Conservation (phyloP, 2,113 vertebrate genomes). For the Sciurus niger region DNA sequence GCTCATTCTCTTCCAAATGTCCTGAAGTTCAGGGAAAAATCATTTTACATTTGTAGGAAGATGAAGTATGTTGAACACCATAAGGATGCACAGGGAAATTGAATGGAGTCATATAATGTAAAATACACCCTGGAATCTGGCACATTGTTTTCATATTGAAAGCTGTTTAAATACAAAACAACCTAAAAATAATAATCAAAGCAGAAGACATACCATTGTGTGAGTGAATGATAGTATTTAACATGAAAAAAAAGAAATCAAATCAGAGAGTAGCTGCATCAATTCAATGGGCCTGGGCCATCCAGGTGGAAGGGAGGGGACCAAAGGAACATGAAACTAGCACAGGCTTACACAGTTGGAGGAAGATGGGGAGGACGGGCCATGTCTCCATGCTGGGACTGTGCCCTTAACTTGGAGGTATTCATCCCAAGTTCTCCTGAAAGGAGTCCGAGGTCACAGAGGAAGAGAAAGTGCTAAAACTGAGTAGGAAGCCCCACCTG, state of each 20-base stretch:
- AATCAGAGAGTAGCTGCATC: constrained; percentile 8
- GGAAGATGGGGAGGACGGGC: neutral
- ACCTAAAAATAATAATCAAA: constrained; percentile 74
- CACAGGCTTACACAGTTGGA: neutral
- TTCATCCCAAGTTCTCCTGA: neutral
- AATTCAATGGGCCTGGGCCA: neutral
- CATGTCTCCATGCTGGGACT: rapidly evolving
- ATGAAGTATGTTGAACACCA: constrained; percentile 38
- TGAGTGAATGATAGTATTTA: constrained; percentile 68
- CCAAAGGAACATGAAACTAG: rapidly evolving
- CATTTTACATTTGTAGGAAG: constrained; percentile 31
- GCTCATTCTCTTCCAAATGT: neutral
- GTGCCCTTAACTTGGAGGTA: neutral
- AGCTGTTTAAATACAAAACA: constrained; percentile 72
- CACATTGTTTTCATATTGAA: constrained; percentile 69
- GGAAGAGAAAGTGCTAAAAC: neutral
- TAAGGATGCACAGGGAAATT: neutral
- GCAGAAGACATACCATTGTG: constrained; percentile 44
- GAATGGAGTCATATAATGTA: constrained; percentile 62
- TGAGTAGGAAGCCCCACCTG: rapidly evolving
- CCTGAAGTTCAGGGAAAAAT: neutral
- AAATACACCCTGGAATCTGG: constrained; percentile 53
- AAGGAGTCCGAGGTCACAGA: neutral
- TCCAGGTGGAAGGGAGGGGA: neutral
- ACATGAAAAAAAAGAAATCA: constrained; percentile 33